These are phyloP conservation scores for Palloptera scutellata DNA, from an alignment of 2,888 invertebrate species.

Conservation along the genomic window DNA sequence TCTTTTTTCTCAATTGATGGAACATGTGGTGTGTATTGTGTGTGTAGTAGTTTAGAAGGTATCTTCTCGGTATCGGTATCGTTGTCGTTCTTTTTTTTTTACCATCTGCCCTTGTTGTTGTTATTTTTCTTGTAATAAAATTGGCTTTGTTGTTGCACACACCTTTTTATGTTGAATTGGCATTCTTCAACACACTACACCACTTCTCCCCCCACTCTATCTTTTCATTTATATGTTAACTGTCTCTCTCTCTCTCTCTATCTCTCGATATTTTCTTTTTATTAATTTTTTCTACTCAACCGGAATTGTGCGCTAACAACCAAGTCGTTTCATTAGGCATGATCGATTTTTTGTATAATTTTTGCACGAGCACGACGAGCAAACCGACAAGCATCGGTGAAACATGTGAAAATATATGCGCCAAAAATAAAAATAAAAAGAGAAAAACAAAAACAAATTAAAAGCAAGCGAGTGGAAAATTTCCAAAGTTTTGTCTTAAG, in stretches of 20 bases:
- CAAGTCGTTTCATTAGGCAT: slow-evolving; percentile 13
- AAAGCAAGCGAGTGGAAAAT: slow-evolving; percentile 40
- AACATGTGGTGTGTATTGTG: too few relatives aligned
- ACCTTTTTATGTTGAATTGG: not conserved
- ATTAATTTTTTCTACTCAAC: not conserved
- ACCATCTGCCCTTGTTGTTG: not conserved
- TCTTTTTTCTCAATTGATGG: too few relatives aligned
- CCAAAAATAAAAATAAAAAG: slow-evolving; percentile 6
- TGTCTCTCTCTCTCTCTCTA: not conserved
- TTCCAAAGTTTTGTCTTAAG: slow-evolving; percentile 36
- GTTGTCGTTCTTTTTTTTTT: too few relatives aligned
- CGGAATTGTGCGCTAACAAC: slow-evolving; percentile 12
- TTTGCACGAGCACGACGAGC: not conserved
- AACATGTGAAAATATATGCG: slow-evolving; percentile 20
- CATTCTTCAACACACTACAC: not conserved
- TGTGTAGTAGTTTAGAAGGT: too few relatives aligned
- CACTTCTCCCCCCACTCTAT: not conserved
- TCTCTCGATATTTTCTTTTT: not conserved
- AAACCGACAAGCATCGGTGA: slow-evolving; percentile 5
- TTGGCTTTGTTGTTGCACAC: not conserved
- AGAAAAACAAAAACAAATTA: not conserved
- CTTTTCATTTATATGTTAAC: not conserved
- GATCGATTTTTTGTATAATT: slow-evolving; percentile 11
- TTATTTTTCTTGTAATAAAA: slow-evolving; percentile 7
- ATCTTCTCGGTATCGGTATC: too few relatives aligned